These are phyloP conservation scores for Heteromyza rotundicornis DNA, from an alignment of 2,888 invertebrate genomes.

Conservation along the genomic window DNA sequence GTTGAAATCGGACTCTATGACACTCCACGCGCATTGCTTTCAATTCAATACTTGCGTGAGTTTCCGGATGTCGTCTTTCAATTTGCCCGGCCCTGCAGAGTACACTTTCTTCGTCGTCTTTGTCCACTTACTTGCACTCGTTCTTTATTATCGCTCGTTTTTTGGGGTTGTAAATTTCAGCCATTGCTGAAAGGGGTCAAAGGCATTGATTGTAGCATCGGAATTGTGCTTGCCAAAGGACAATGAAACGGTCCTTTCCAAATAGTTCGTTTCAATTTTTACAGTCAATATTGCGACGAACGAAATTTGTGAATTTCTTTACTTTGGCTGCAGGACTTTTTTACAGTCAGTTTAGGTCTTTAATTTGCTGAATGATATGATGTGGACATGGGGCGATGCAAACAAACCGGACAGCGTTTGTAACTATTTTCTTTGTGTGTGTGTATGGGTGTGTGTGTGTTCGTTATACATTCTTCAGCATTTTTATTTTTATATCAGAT, in stretches of 20 bases:
- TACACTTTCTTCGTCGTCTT: no score
- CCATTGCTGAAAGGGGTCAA: neutral
- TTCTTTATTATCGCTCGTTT: neutral
- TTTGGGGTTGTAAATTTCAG: neutral
- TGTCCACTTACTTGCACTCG: no score
- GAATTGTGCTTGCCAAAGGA: neutral
- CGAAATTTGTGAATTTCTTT: no score
- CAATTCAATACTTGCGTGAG: no score
- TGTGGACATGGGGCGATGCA: no score
- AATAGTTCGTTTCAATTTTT: constrained; percentile 2
- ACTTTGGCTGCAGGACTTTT: neutral
- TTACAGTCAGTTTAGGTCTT: neutral
- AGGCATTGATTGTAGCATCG: no score
- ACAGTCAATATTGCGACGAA: neutral
- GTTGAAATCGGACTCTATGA: no score
- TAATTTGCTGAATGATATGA: neutral
- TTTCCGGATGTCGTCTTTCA: no score
- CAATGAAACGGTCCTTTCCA: neutral
- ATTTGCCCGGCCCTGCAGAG: no score
- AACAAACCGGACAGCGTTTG: neutral
- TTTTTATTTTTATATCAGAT: neutral
- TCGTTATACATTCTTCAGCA: neutral
- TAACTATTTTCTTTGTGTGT: neutral
- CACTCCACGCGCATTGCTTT: no score
- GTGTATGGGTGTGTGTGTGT: neutral